Percentiles rank a stretch among this genome's conserved stretches.
Conservation (phyloP, 2,113 vertebrate genomes). For the Galbula dea region DNA sequence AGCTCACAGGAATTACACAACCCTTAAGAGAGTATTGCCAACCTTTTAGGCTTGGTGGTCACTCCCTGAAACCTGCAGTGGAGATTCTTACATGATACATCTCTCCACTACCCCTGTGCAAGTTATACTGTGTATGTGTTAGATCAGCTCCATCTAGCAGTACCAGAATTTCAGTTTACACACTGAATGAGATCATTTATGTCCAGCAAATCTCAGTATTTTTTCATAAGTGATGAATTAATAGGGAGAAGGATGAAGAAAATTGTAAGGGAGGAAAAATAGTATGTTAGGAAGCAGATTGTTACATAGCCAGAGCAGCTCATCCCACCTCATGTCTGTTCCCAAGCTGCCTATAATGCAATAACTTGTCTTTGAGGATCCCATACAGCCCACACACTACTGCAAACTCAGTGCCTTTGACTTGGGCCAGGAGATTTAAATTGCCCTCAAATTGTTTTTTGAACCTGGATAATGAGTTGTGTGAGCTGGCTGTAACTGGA, state of each 20-base stretch:
- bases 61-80: background rate
- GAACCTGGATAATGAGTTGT: background rate
- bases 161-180: background rate
- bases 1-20: background rate
- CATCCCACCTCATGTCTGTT: background rate
- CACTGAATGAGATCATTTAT: background rate
- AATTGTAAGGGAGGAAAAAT: background rate
- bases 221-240: background rate
- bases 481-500: background rate
- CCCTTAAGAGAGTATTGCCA: background rate
- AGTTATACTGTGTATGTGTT: background rate
- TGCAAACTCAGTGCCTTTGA: background rate
- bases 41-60: background rate
- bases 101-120: background rate
- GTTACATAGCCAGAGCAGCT: background rate
- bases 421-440: background rate
- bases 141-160: background rate
- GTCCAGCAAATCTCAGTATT: background rate
- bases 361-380: background rate
- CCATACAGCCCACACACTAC: background rate
- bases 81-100: background rate
- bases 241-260: background rate
- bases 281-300: background rate
- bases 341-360: background rate
- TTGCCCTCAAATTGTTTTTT: background rate